A percentile compares a stretch with the other conserved stretches of the same genome.
These are phyloP conservation scores for Campoplex capitator DNA, from an alignment of 2,888 invertebrate species.

Conservation along the genomic window DNA sequence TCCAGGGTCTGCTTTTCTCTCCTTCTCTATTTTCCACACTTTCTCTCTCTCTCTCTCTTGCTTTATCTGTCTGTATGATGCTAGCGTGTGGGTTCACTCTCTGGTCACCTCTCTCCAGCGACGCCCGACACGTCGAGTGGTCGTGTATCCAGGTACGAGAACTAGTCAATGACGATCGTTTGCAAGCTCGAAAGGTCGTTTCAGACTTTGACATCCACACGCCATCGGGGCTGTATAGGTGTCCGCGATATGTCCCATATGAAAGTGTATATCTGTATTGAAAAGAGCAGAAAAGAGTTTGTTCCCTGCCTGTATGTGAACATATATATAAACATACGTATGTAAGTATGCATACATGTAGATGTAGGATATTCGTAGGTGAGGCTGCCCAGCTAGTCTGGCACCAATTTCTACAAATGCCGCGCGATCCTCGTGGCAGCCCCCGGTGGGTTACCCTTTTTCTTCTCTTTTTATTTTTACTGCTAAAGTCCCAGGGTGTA, in stretches of 20 bases:
- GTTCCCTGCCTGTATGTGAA: neutral
- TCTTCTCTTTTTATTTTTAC: neutral
- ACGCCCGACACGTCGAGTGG: conserved; percentile 51
- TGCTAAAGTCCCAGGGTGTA: neutral
- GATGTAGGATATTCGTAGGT: neutral
- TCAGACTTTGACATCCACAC: conserved; percentile 61
- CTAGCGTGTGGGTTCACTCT: conserved; percentile 21
- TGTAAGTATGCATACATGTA: neutral
- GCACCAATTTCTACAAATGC: conserved; percentile 56
- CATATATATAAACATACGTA: neutral
- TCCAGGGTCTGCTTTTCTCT: conserved; percentile 39
- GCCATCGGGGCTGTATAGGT: conserved; percentile 29
- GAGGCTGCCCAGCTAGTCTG: conserved; percentile 7
- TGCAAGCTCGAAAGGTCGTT: conserved; percentile 65
- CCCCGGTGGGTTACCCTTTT: conserved; percentile 21
- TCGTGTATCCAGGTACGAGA: conserved; percentile 59
- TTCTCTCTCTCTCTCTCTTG: conserved; percentile 31
- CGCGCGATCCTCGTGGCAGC: conserved; percentile 23
- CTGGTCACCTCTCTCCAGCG: conserved; percentile 14
- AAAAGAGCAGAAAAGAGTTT: neutral
- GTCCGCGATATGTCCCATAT: conserved; percentile 26
- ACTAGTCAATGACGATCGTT: conserved; percentile 63
- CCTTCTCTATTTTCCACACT: conserved; percentile 20
- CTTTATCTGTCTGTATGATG: conserved; percentile 17
- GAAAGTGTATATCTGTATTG: conserved; percentile 10